phyloP scores from a whole-genome alignment of 2,888 invertebrate species.

The Cryptus armator region DNA sequence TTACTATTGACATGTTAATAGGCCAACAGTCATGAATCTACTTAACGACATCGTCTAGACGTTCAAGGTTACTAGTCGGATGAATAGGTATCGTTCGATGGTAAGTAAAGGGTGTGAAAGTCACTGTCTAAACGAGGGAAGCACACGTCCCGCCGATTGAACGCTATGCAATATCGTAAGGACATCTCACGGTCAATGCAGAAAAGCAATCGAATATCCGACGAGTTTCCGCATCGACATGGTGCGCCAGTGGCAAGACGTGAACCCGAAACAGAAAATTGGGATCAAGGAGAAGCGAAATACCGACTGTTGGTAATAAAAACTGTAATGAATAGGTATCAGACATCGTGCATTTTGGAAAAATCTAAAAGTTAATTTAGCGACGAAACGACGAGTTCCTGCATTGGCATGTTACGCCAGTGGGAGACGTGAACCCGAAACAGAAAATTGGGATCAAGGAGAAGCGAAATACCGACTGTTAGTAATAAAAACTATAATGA shows the following conservation, averaged over 20 bases:
- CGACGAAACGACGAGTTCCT: not conserved
- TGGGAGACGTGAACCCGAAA: no score
- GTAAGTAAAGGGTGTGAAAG: not conserved
- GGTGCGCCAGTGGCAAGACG: no score
- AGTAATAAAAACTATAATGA: no score
- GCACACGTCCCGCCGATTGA: not conserved
- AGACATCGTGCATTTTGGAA: no score
- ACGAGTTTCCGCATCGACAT: not conserved
- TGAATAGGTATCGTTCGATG: not conserved
- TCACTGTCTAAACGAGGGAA: not conserved
- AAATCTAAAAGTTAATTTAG: no score
- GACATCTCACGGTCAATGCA: not conserved
- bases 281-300: no score
- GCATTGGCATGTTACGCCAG: no score
- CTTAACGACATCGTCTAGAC: not conserved
- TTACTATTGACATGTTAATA: not conserved
- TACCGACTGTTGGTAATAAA: not conserved
- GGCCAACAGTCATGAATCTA: not conserved
- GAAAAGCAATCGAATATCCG: not conserved
- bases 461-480: not conserved
- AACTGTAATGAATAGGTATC: no score
- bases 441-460: no score
- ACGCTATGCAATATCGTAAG: not conserved
- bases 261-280: no score
- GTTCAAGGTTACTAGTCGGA: not conserved